phyloP scores from a whole-genome alignment of 1,140 invertebrate genomes.

The Drosophila kikkawai region DNA sequence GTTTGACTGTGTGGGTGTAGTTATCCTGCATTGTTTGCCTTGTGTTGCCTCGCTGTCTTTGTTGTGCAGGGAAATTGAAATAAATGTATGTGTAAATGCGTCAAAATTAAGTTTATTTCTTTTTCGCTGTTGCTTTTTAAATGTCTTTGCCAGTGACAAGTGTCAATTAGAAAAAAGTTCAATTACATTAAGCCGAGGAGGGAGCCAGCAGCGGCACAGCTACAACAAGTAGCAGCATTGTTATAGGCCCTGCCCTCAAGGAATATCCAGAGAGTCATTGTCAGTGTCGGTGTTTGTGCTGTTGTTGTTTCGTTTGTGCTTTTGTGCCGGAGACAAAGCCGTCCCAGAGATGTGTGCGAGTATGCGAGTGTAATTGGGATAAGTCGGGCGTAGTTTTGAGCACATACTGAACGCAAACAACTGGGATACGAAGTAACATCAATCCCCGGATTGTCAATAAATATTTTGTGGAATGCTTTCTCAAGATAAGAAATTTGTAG shows the following conservation, averaged over 20 bases:
- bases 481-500: too few species aligned
- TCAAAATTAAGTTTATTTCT: conserved; percentile 81
- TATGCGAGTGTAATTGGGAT: conserved; percentile 19
- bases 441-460: neutral
- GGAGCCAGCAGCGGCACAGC: conserved; percentile 7
- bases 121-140: conserved; percentile 52
- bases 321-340: conserved; percentile 34
- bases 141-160: conserved; percentile 80
- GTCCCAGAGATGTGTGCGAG: neutral
- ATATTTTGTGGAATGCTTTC: neutral
- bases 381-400: conserved; percentile 28
- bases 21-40: conserved; percentile 60
- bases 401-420: conserved; percentile 10
- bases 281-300: conserved; percentile 35
- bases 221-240: conserved; percentile 47
- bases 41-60: conserved; percentile 48
- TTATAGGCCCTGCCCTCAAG: conserved; percentile 24
- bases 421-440: conserved; percentile 1
- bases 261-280: conserved; percentile 40
- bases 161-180: conserved; percentile 83
- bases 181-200: conserved; percentile 69
- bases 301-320: conserved; percentile 22
- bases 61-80: conserved; percentile 80
- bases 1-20: conserved; percentile 29
- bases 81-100: conserved; percentile 84